Percentiles rank a stretch among this genome's conserved stretches.
phyloP scores from a whole-genome alignment of 2,888 invertebrate species.

The Andrena marginata region DNA sequence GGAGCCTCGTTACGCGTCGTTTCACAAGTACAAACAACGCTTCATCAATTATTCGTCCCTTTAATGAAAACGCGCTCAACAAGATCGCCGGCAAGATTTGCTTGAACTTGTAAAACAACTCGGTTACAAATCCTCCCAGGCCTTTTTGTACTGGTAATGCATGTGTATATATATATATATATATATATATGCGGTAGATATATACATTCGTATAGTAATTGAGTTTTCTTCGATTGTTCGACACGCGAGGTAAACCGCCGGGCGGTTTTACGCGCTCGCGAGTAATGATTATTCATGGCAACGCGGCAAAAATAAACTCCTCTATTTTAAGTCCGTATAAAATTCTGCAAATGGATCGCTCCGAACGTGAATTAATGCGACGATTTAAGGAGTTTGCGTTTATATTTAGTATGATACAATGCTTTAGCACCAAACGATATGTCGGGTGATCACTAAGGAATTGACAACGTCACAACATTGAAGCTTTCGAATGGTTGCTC shows the following conservation, averaged over 20 bases:
- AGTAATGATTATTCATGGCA: slow-evolving; percentile 21
- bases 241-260: slow-evolving; percentile 23
- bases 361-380: slow-evolving; percentile 9
- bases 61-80: slow-evolving; percentile 6
- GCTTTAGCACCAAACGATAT: slow-evolving; percentile 31
- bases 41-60: neutral
- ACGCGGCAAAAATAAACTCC: neutral
- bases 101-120: slow-evolving; percentile 68
- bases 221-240: slow-evolving; percentile 33
- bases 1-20: slow-evolving; percentile 37
- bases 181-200: slow-evolving; percentile 2
- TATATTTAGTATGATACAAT: slow-evolving; percentile 5
- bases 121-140: slow-evolving; percentile 60
- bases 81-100: slow-evolving; percentile 25
- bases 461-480: slow-evolving; percentile 18
- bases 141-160: slow-evolving; percentile 59
- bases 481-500: slow-evolving; percentile 18
- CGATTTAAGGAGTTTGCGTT: slow-evolving; percentile 9
- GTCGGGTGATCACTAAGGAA: slow-evolving; percentile 10
- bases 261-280: neutral
- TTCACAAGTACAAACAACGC: slow-evolving; percentile 69
- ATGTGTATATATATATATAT: neutral
- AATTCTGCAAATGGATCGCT: slow-evolving; percentile 19
- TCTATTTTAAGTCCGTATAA: slow-evolving; percentile 22
- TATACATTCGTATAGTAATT: slow-evolving; percentile 25